phyloP scores from a whole-genome alignment of 2,113 vertebrate genomes.

The Aythya baeri region DNA sequence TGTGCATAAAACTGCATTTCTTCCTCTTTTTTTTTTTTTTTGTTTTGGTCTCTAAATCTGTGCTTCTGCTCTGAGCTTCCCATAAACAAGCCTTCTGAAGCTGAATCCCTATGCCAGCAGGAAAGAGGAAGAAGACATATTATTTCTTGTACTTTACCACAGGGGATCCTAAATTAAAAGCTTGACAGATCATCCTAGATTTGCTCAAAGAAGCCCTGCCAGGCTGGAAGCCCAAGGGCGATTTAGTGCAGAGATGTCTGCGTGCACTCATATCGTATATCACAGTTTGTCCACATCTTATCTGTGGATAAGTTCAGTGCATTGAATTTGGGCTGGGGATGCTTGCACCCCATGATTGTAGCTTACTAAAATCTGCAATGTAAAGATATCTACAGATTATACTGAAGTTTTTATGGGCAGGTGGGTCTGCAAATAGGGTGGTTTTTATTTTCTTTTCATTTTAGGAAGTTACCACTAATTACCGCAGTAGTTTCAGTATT shows the following conservation, averaged over 20 bases:
- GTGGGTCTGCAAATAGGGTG: not conserved
- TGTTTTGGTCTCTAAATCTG: not conserved
- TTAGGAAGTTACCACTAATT: not conserved
- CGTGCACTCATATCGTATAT: accelerated
- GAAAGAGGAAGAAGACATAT: not conserved
- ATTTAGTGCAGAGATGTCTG: not conserved
- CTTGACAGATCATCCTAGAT: not conserved
- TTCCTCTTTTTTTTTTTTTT: not conserved
- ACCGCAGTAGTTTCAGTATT: not conserved
- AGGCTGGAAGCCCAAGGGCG: not conserved
- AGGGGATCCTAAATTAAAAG: not conserved
- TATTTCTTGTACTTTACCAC: not conserved
- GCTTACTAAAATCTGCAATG: not conserved
- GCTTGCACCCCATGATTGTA: not conserved
- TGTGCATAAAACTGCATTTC: accelerated
- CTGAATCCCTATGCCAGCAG: not conserved
- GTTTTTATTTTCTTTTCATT: not conserved
- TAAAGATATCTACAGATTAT: not conserved
- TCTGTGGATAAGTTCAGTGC: not conserved
- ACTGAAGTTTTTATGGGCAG: not conserved
- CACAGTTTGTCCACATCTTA: not conserved
- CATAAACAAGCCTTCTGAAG: not conserved
- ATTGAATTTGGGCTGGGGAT: not conserved
- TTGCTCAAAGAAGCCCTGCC: not conserved
- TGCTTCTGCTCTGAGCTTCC: not conserved